These are phyloP conservation scores for Balaeniceps rex DNA, from an alignment of 2,113 vertebrate genomes.

Conservation along the genomic window DNA sequence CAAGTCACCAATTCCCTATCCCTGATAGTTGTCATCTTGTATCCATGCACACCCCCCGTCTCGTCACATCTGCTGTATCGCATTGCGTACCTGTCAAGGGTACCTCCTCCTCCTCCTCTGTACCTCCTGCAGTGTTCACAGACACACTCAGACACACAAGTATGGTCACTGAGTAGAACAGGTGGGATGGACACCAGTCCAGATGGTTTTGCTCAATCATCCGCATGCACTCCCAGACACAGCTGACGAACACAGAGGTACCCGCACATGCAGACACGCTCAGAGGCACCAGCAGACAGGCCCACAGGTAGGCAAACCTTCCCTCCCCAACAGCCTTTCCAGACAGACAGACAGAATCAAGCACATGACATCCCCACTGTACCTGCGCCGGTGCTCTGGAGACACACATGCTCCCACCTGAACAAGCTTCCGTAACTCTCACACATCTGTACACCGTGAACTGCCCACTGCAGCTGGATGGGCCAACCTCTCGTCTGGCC, in stretches of 20 bases:
- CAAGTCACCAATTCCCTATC: background rate
- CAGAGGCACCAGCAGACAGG: background rate
- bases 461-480: background rate
- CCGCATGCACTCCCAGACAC: background rate
- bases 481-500: background rate
- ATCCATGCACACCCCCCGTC: background rate
- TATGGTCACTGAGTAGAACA: background rate
- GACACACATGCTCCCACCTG: background rate
- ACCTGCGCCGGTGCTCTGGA: background rate
- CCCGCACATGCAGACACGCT: background rate
- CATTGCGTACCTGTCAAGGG: background rate
- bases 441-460: rapidly evolving
- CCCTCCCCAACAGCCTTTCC: background rate
- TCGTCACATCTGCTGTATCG: background rate
- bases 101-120: background rate
- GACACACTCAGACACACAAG: background rate
- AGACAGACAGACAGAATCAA: background rate
- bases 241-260: background rate
- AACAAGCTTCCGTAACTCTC: background rate
- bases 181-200: background rate
- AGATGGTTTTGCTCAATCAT: background rate
- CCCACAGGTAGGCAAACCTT: background rate
- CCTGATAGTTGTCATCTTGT: rapidly evolving
- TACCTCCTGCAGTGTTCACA: background rate
- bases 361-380: background rate